Evolutionary conservation across 2,113 vertebrate genomes (phyloP), one percentile per base, ranked within the genome.

Genomic region (Peromyscus maniculatus): DNA sequence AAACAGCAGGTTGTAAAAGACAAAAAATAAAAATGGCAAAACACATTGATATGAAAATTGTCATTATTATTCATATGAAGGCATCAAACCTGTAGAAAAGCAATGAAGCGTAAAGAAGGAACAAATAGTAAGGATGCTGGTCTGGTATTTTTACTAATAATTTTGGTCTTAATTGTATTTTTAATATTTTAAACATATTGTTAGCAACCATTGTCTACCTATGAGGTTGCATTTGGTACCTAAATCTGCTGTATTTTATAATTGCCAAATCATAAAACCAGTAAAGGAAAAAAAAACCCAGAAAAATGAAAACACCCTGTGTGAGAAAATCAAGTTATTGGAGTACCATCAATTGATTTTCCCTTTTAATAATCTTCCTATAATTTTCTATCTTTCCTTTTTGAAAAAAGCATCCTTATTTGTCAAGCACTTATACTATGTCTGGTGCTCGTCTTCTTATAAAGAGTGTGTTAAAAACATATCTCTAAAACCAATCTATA

Each of bases 401-500:
- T 57, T 46, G 55, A 5, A 94, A 79, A 71, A 39, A 46, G 0
- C 12, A 94, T 59, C 52, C 89, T 71, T 39, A 87, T 77, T 84
- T 10, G 31, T 87, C 84, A 96, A 89, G n/a, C 74, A 77, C 15
- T 43, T 57, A 89, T 72, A 52, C 7, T 77, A 22, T n/a, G 0
- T 88, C 13, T 36, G 1, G 62, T 69, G 39, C 21, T 26, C 64
- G 10, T 4, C 0, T 91, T 86, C 7, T 91, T 36, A 87, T 74
- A 95, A 19, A 3, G 28, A 84, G 7, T 52, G 17, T 75, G 19
- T 89, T 79, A 75, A 39, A 91, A 87, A 33, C 46, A 52, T 7
- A 7, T 79, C 36, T 93, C 39, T 71, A 72, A 96, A 89, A 49
- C 36, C 79, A 95, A 55, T 91, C 46, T 69, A 72, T 46, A 91